phyloP scores from a whole-genome alignment of 1,140 invertebrate species.

The Rhyacophila brunnea region DNA sequence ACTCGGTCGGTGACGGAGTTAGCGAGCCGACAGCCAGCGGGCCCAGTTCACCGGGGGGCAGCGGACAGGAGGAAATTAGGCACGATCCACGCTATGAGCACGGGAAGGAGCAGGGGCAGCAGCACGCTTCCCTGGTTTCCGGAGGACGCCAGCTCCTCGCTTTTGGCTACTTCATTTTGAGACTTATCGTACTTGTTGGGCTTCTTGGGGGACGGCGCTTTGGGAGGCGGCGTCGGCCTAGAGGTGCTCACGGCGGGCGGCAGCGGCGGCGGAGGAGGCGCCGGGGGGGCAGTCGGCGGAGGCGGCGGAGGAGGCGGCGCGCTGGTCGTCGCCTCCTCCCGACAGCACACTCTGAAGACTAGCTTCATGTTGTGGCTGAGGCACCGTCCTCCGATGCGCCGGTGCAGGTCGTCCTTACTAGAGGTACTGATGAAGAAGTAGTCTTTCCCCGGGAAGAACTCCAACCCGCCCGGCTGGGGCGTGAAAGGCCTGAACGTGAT shows the following conservation, averaged over 20 bases:
- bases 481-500: constrained; percentile 95
- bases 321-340: constrained; percentile 58
- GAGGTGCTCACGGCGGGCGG: constrained; percentile 25
- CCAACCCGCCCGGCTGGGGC: constrained; percentile 89
- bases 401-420: constrained; percentile 85
- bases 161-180: constrained; percentile 89
- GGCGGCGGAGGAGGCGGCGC: constrained; percentile 50
- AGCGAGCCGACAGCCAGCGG: neutral
- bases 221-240: constrained; percentile 37
- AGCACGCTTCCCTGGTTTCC: constrained; percentile 35
- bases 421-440: constrained; percentile 96
- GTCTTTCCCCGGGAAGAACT: constrained; percentile 91
- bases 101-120: constrained; percentile 44
- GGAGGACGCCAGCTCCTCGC: constrained; percentile 81
- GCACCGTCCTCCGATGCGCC: constrained; percentile 87
- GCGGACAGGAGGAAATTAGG: constrained; percentile 46
- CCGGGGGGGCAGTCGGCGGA: constrained; percentile 54
- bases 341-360: constrained; percentile 92
- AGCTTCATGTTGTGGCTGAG: constrained; percentile 94
- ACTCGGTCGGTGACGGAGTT: neutral
- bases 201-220: constrained; percentile 56
- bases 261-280: constrained; percentile 49
- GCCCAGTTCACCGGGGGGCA: constrained; percentile 49
- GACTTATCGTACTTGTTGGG: constrained; percentile 79
- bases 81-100: constrained; percentile 44